A percentile compares a stretch with the other conserved stretches of the same genome.
These are phyloP conservation scores for Drosophila flavopinicola DNA, from an alignment of 2,888 invertebrate genomes.

Conservation along the genomic window DNA sequence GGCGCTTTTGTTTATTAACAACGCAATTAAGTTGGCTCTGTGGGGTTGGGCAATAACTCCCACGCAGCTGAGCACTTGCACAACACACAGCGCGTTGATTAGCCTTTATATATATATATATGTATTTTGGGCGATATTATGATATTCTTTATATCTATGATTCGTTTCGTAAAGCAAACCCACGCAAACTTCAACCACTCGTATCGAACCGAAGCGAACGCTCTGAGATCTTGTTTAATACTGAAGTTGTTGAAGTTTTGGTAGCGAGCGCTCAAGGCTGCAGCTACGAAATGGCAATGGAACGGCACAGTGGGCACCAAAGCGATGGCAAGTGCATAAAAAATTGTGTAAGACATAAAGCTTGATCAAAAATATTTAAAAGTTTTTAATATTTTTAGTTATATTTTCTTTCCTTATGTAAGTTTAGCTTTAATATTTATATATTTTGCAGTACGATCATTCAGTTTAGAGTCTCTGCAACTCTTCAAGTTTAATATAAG, in stretches of 20 bases:
- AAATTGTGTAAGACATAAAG: no score
- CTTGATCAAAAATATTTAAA: no score
- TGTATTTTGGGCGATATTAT: slow-evolving; percentile 2
- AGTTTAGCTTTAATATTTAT: no score
- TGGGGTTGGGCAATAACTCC: slow-evolving; percentile 48
- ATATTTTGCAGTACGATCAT: no score
- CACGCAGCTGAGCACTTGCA: slow-evolving; percentile 53
- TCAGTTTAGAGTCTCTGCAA: no score
- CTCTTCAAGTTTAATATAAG: no score
- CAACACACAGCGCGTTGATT: slow-evolving; percentile 44
- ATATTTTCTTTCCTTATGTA: no score
- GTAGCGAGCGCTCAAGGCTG: slow-evolving; percentile 46
- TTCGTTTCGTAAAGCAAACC: slow-evolving; percentile 23
- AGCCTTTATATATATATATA: no score
- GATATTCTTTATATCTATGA: slow-evolving; percentile 30
- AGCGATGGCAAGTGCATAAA: fast-evolving
- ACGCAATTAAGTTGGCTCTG: slow-evolving; percentile 55
- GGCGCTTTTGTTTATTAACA: slow-evolving; percentile 46
- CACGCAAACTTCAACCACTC: slow-evolving; percentile 14
- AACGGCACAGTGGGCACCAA: slow-evolving; percentile 54
- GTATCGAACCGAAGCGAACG: slow-evolving; percentile 46
- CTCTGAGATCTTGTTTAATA: slow-evolving; percentile 76
- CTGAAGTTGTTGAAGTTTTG: slow-evolving; percentile 63
- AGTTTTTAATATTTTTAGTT: no score
- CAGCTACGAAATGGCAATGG: slow-evolving; percentile 33